Evolutionary conservation across 2,113 vertebrate genomes (phyloP).

Genomic region (Rhinopomastus cyanomelas): DNA sequence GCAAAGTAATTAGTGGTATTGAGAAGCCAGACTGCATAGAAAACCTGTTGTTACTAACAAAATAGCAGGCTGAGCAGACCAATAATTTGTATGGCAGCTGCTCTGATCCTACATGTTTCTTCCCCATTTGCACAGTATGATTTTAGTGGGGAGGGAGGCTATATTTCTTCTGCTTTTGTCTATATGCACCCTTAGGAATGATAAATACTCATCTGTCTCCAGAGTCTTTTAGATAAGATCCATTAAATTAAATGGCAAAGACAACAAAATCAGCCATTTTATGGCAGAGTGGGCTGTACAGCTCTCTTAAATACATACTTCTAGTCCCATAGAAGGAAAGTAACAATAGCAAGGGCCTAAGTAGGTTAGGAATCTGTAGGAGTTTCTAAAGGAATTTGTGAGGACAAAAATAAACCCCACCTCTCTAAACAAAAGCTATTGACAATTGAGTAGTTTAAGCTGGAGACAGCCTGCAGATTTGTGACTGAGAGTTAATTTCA

Average conservation of each 20-base stretch:
- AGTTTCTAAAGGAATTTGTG: constrained; percentile 11
- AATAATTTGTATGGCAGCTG: background rate
- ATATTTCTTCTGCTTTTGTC: background rate
- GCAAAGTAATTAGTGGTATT: background rate
- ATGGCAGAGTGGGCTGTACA: background rate
- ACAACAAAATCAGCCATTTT: background rate
- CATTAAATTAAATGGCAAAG: background rate
- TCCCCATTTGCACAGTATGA: background rate
- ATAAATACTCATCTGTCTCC: background rate
- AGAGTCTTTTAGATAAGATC: background rate
- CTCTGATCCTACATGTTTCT: background rate
- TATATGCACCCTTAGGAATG: background rate
- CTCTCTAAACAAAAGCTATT: background rate
- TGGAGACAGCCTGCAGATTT: background rate
- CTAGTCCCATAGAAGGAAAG: background rate
- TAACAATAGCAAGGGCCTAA: background rate
- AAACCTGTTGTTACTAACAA: background rate
- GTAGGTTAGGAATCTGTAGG: constrained; percentile 1
- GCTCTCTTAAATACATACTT: background rate
- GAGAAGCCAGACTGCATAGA: background rate
- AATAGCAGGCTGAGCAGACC: background rate
- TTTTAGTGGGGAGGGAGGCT: background rate
- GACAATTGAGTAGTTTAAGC: background rate
- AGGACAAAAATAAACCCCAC: background rate
- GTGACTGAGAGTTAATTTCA: background rate